These are phyloP conservation scores for Neoascia interrupta DNA, from an alignment of 2,888 invertebrate species.

Conservation along the genomic window DNA sequence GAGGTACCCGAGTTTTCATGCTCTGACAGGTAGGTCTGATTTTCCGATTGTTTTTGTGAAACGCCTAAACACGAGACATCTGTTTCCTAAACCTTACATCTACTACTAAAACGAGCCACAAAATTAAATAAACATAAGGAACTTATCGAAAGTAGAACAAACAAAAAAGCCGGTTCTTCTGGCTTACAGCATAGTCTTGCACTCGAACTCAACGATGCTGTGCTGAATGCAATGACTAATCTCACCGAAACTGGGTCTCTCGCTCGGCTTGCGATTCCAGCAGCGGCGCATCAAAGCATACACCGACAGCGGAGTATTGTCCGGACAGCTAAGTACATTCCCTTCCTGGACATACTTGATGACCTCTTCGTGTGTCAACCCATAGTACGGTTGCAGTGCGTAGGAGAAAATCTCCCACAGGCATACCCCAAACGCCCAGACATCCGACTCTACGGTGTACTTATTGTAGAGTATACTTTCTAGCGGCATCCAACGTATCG, in stretches of 20 bases:
- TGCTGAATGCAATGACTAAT: constrained; percentile 89
- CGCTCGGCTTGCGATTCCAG: constrained; percentile 92
- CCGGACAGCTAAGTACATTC: constrained; percentile 93
- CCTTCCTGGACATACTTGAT: constrained; percentile 96
- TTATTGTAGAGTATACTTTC: constrained; percentile 98
- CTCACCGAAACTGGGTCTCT: constrained; percentile 91
- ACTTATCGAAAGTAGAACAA: constrained; percentile 35
- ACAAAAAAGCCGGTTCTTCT: background rate
- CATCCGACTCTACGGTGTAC: constrained; percentile 97
- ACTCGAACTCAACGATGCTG: constrained; percentile 80
- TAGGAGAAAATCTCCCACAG: constrained; percentile 98
- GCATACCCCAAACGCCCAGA: constrained; percentile 98
- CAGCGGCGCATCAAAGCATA: constrained; percentile 96
- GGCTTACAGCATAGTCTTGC: constrained; percentile 77
- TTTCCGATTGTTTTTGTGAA: background rate
- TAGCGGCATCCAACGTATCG: constrained; percentile 98
- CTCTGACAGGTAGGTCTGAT: background rate
- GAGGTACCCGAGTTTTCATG: background rate
- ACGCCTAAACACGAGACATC: constrained; percentile 3
- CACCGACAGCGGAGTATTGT: constrained; percentile 91
- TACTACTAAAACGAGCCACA: constrained; percentile 2
- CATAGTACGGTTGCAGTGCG: constrained; percentile 97
- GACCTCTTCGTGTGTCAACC: constrained; percentile 98
- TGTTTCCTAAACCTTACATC: constrained; percentile 18
- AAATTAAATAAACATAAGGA: constrained; percentile 49